Conservation (phyloP, 1,140 invertebrate species). For the Megalopta genalis region DNA sequence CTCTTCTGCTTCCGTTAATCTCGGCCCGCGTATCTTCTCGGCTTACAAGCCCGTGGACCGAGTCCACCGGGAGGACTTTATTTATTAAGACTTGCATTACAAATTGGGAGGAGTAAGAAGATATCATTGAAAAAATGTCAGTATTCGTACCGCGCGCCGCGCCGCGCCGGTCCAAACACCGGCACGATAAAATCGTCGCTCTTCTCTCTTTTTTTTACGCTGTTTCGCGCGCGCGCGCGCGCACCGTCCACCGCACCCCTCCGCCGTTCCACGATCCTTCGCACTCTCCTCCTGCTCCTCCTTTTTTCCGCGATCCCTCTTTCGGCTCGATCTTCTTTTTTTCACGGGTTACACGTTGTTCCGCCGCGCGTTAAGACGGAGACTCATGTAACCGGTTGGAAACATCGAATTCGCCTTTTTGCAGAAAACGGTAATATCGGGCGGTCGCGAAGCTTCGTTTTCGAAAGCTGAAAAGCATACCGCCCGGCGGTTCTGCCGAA, state of each 20-base stretch:
- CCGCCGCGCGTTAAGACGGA: constrained; percentile 11
- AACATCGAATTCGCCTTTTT: too few species aligned
- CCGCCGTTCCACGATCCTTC: too few species aligned
- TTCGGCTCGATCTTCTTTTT: constrained; percentile 27
- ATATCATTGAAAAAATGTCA: constrained; percentile 59
- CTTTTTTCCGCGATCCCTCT: constrained; percentile 27
- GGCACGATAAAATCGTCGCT: constrained; percentile 45
- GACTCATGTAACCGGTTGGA: too few species aligned
- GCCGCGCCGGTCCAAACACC: background rate
- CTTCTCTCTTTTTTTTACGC: constrained; percentile 32
- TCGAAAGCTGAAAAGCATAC: too few species aligned
- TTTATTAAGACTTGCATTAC: constrained; percentile 64
- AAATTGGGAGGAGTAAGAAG: constrained; percentile 51
- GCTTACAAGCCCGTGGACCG: constrained; percentile 43
- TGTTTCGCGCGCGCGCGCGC: background rate
- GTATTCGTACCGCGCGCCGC: constrained; percentile 32
- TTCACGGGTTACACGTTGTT: constrained; percentile 37
- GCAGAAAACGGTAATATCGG: too few species aligned
- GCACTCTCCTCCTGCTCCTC: background rate
- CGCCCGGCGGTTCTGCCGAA: too few species aligned
- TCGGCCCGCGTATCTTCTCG: constrained; percentile 57
- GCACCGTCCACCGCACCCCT: too few species aligned
- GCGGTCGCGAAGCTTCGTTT: too few species aligned
- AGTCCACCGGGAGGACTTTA: constrained; percentile 45
- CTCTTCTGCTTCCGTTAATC: constrained; percentile 64